These are phyloP conservation scores for Xanthostigma xanthostigma DNA, from an alignment of 2,888 invertebrate species.

Conservation along the genomic window DNA sequence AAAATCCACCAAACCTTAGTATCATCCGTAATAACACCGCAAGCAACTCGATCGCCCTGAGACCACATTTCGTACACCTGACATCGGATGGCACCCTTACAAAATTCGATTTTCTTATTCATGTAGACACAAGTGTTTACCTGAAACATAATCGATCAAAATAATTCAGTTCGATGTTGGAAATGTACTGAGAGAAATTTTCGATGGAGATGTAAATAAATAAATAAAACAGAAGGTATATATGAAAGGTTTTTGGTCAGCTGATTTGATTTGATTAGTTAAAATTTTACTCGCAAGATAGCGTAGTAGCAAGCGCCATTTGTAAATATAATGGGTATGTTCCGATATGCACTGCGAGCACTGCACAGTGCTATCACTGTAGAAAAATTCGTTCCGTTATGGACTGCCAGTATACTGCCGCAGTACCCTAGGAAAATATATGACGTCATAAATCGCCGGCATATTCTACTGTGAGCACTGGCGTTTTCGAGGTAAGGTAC, in stretches of 20 bases:
- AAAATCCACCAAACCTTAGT: conserved; percentile 51
- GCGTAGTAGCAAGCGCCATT: background rate
- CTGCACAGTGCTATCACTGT: no score
- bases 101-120: conserved; percentile 90
- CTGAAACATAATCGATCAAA: conserved; percentile 30
- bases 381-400: no score
- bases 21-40: conserved; percentile 87
- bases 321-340: no score
- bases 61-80: conserved; percentile 96
- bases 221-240: no score
- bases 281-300: background rate
- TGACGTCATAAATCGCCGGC: no score
- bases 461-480: no score
- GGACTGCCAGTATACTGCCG: no score
- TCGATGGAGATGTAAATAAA: no score
- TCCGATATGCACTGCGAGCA: no score
- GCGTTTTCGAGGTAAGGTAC: no score
- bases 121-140: conserved; percentile 83
- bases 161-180: no score
- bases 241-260: background rate
- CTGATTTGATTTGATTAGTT: background rate
- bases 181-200: background rate
- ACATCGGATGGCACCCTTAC: conserved; percentile 68
- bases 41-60: conserved; percentile 83
- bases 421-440: no score